Evolutionary conservation across 2,888 invertebrate species (phyloP), one percentile per base, ranked within the genome.

Genomic region (Hyposoter didymator): DNA sequence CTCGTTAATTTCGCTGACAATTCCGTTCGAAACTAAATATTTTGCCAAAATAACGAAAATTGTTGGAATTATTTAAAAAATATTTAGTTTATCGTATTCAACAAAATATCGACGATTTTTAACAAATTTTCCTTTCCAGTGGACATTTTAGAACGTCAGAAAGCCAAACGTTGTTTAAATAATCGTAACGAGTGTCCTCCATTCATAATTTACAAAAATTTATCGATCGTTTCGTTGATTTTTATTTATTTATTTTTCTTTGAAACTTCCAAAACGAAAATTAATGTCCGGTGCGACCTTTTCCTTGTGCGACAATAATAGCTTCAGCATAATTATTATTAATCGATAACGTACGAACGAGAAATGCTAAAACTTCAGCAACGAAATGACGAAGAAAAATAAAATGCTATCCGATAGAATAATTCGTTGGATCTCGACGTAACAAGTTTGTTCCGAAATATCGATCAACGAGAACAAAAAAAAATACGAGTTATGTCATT

Each of bases 281-380:
- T 73, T 74, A 22, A 22, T 39, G 43, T 43, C 78, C 47, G 22
- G 32, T 55, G 12, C 17, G 28, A 82, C 75, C 72, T 66, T 79
- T 82, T 75, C 64, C 78, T 82, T 67, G 70, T 79, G 82, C 82
- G 85, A 85, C 79, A 85, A 79, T 85, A 85, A 85, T 55, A 75
- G 59, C 69, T 82, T 70, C 64, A 70, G 47, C 49, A 39, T 69
- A 75, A 72, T 80, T 84, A 74, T 74, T 52, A 84, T n/a, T n/a
- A n/a, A n/a, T 45, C 52, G 47, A 49, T 47, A 70, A 64, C 14
- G 35, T 49, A 45, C 14, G 52, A 59, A 55, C 35, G 6, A 49
- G 6, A 49, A 39, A 28, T 67, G 80, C 22, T 82, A 17, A 64
- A 49, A 8, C 32, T 70, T 75, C 49, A 72, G 76, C 72, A 67